A percentile compares a stretch with the other conserved stretches of the same genome.
Conservation (phyloP, 2,113 vertebrate species). For the Orthochromis malagaraziensis region DNA sequence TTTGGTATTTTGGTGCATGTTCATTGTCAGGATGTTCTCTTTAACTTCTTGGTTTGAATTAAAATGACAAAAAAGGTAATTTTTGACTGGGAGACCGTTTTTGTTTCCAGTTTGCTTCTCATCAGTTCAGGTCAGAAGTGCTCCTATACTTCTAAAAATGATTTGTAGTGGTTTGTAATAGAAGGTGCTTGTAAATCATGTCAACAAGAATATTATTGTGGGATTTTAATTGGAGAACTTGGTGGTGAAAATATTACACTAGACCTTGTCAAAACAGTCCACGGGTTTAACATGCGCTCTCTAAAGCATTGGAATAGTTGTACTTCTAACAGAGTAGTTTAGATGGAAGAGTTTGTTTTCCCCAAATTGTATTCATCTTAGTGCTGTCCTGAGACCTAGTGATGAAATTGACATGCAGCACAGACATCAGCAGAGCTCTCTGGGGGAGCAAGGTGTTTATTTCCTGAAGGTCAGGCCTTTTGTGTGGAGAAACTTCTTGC, state of each 20-base stretch:
- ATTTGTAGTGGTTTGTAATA: background rate
- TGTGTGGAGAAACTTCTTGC: constrained; percentile 83
- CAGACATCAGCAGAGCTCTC: constrained; percentile 48
- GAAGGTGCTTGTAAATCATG: background rate
- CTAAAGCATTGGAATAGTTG: background rate
- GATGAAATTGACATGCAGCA: constrained; percentile 44
- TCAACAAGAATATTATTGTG: background rate
- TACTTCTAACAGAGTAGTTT: background rate
- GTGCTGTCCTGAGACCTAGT: background rate
- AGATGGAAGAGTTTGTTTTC: background rate
- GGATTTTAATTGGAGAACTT: background rate
- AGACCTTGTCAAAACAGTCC: background rate
- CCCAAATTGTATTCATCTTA: background rate
- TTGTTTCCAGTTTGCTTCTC: background rate
- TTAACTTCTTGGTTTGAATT: background rate
- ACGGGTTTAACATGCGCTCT: background rate
- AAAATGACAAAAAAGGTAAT: rapidly evolving
- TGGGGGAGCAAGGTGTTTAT: constrained; percentile 71
- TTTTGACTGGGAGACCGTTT: background rate
- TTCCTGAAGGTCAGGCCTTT: constrained; percentile 84
- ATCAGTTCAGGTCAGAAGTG: background rate
- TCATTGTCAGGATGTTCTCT: background rate
- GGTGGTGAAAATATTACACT: background rate
- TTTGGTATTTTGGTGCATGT: background rate
- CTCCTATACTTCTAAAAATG: background rate